phyloP scores from a whole-genome alignment of 2,888 invertebrate species.

The Adineta ricciae region DNA sequence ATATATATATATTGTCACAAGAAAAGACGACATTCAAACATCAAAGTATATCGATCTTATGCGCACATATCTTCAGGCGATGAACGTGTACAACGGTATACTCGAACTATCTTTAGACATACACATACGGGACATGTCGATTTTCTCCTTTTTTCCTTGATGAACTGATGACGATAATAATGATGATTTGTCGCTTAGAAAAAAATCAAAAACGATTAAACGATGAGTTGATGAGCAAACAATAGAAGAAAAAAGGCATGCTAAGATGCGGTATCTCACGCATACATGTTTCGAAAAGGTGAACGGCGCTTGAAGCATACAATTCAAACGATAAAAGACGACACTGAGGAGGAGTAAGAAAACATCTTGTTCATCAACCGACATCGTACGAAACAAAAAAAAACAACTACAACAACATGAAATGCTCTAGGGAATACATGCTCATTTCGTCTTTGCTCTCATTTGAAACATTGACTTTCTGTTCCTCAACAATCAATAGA shows the following conservation, averaged over 20 bases:
- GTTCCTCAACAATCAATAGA: too few species aligned
- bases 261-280: not conserved
- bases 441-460: not conserved
- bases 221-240: slow-evolving; percentile 10
- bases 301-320: slow-evolving; percentile 7
- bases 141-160: not conserved
- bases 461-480: too few species aligned
- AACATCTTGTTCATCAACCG: not conserved
- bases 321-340: slow-evolving; percentile 5
- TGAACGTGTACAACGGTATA: not conserved
- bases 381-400: not conserved
- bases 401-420: not conserved
- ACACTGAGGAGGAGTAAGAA: not conserved
- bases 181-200: slow-evolving; percentile 8
- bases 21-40: slow-evolving; percentile 13
- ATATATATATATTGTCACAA: not conserved
- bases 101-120: not conserved
- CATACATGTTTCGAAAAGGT: not conserved
- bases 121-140: not conserved
- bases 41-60: not conserved
- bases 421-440: not conserved
- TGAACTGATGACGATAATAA: slow-evolving; percentile 5
- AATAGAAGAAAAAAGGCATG: not conserved
- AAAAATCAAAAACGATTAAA: slow-evolving; percentile 15
- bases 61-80: not conserved